Evolutionary conservation across 1,140 invertebrate genomes (phyloP).

Genomic region (Branchinecta lynchi): DNA sequence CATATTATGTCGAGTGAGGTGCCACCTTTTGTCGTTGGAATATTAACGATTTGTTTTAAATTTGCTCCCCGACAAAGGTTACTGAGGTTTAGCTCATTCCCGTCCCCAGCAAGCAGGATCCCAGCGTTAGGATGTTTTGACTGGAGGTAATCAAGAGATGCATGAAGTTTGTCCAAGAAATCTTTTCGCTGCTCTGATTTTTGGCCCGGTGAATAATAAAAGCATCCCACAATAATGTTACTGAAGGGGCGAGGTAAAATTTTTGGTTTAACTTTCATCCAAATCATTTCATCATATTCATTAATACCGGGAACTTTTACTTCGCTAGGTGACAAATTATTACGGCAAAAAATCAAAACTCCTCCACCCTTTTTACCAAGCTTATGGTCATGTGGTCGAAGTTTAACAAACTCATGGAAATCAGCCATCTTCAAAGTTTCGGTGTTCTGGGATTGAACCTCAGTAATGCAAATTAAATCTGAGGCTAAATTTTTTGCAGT

Average conservation of each 20-base stretch:
- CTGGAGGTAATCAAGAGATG: slow-evolving; percentile 5
- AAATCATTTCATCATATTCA: slow-evolving; percentile 1
- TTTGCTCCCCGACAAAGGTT: background rate
- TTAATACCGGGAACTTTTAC: background rate
- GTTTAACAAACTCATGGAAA: slow-evolving; percentile 2
- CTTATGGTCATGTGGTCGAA: background rate
- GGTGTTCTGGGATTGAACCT: background rate
- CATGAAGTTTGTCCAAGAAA: background rate
- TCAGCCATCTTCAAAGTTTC: slow-evolving; percentile 3
- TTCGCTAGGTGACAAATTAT: slow-evolving; percentile 4
- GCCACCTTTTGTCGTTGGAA: background rate
- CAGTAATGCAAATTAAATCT: slow-evolving; percentile 10
- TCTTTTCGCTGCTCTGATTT: slow-evolving; percentile 7
- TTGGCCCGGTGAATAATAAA: background rate
- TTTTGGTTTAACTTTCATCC: slow-evolving; percentile 1
- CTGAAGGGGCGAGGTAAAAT: background rate
- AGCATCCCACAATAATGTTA: background rate
- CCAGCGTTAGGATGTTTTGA: slow-evolving; percentile 5
- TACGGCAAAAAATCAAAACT: background rate
- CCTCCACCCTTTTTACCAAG: slow-evolving; percentile 1
- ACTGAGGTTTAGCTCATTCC: background rate
- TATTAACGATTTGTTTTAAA: slow-evolving; percentile 4
- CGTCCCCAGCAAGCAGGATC: background rate
- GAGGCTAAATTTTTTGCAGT: background rate
- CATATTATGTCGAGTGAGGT: background rate